These are phyloP conservation scores for Cyphomyrus plagiostoma DNA, from an alignment of 2,113 vertebrate species.

Conservation along the genomic window DNA sequence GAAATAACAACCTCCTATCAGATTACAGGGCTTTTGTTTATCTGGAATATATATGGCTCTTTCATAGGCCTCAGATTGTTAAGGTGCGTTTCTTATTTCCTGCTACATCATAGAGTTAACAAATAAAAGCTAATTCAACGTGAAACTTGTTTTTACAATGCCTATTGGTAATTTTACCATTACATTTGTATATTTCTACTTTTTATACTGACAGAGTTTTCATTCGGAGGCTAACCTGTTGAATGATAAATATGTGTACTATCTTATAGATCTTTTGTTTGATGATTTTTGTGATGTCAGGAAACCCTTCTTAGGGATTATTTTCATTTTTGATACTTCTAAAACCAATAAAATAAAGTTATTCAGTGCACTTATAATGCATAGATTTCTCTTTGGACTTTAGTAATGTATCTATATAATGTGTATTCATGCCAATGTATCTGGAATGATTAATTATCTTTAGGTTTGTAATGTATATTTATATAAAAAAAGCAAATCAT, in stretches of 20 bases:
- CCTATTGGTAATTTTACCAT: not conserved
- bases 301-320: not conserved
- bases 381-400: not conserved
- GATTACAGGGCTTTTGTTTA: not conserved
- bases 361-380: not conserved
- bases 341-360: not conserved
- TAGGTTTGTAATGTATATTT: not conserved
- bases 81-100: not conserved
- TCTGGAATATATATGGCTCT: not conserved
- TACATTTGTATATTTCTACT: not conserved
- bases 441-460: not conserved
- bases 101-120: not conserved
- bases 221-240: not conserved
- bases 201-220: not conserved
- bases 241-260: not conserved
- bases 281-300: not conserved
- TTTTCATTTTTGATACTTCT: not conserved
- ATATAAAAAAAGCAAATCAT: not conserved
- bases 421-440: not conserved
- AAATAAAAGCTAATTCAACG: not conserved
- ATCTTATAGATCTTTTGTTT: not conserved
- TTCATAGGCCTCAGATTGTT: not conserved
- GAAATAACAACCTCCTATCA: not conserved
- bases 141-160: not conserved
- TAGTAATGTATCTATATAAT: not conserved